These are phyloP conservation scores for Drosophila barbarae DNA, from an alignment of 2,888 invertebrate genomes.

Conservation along the genomic window DNA sequence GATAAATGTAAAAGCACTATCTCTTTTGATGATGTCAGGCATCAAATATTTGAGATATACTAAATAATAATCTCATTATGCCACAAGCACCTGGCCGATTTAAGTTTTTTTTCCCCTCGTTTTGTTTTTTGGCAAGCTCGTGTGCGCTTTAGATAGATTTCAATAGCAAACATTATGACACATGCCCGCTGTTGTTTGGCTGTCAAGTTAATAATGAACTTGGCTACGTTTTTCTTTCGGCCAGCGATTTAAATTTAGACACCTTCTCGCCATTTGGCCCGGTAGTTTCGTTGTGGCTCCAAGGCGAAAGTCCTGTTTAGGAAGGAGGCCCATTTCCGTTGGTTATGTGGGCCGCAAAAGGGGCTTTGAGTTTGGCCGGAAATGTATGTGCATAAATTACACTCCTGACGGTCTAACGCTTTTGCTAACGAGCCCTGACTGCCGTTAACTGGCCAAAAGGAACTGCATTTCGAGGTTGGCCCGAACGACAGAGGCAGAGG, in stretches of 20 bases:
- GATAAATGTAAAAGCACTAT: slow-evolving; percentile 7
- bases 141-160: slow-evolving; percentile 37
- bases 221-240: slow-evolving; percentile 24
- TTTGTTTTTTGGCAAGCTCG: slow-evolving; percentile 40
- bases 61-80: slow-evolving; percentile 27
- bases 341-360: slow-evolving; percentile 9
- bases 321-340: slow-evolving; percentile 28
- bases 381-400: slow-evolving; percentile 43
- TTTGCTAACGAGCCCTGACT: slow-evolving; percentile 28
- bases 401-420: slow-evolving; percentile 19
- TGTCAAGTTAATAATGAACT: slow-evolving; percentile 50
- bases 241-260: slow-evolving; percentile 34
- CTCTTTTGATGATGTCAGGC: slow-evolving; percentile 59
- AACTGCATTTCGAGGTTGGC: slow-evolving; percentile 29
- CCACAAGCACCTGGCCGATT: slow-evolving; percentile 52
- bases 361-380: slow-evolving; percentile 2
- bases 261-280: slow-evolving; percentile 14
- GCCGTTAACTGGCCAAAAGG: slow-evolving; percentile 21
- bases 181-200: slow-evolving; percentile 26
- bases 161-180: slow-evolving; percentile 47
- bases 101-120: not conserved
- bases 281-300: slow-evolving; percentile 12
- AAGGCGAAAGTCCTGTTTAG: slow-evolving; percentile 31
- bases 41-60: slow-evolving; percentile 55
- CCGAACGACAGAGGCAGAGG: slow-evolving; percentile 15